phyloP scores from a whole-genome alignment of 2,888 invertebrate genomes.

The Caradrina kadenii region DNA sequence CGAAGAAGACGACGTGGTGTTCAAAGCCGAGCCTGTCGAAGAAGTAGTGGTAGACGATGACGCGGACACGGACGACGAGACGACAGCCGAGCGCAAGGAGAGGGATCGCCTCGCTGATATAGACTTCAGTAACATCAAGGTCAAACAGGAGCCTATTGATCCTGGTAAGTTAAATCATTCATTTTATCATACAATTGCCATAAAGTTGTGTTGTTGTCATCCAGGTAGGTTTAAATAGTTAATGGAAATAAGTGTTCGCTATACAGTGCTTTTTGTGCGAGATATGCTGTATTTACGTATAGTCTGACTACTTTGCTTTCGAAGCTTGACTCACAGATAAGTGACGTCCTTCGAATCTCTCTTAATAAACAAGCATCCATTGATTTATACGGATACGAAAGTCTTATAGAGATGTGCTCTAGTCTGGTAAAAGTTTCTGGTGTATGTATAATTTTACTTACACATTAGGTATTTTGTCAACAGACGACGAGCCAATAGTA shows the following conservation, averaged over 20 bases:
- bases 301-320: too few relatives aligned
- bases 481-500: conserved; percentile 90
- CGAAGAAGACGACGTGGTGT: conserved; percentile 93
- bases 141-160: conserved; percentile 93
- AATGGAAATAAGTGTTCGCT: too few relatives aligned
- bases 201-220: too few relatives aligned
- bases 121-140: conserved; percentile 88
- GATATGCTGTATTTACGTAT: too few relatives aligned
- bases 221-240: too few relatives aligned
- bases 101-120: conserved; percentile 75
- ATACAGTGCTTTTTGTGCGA: too few relatives aligned
- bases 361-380: too few relatives aligned
- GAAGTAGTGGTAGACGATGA: conserved; percentile 92
- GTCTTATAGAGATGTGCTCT: too few relatives aligned
- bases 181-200: background rate
- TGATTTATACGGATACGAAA: too few relatives aligned
- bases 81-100: conserved; percentile 72
- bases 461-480: background rate
- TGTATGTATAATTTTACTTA: background rate
- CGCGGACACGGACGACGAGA: conserved; percentile 91
- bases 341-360: too few relatives aligned
- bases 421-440: too few relatives aligned
- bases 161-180: conserved; percentile 82
- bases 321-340: too few relatives aligned
- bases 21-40: conserved; percentile 92